Conservation (phyloP, 2,888 invertebrate species). For the Eristalis pertinax region DNA sequence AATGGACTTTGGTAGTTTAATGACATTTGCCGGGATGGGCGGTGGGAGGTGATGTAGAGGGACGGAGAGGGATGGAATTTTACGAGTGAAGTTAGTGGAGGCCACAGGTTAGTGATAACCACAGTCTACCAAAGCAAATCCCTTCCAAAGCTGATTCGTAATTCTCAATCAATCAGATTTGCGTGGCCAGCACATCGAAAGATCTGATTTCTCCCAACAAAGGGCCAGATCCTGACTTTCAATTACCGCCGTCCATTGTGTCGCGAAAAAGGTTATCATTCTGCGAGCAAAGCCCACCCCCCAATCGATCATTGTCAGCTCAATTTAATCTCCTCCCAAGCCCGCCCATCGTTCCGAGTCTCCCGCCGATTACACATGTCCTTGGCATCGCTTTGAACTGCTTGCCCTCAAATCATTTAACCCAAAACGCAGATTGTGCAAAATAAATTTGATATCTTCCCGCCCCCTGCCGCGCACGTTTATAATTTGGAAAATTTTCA, state of each 20-base stretch:
- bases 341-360: neutral
- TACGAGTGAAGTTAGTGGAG: neutral
- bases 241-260: conserved; percentile 35
- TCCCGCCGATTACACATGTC: conserved; percentile 15
- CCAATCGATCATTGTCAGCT: conserved; percentile 59
- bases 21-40: conserved; percentile 22
- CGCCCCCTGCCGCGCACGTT: conserved; percentile 6
- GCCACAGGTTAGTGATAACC: too few species aligned
- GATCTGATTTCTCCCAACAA: neutral
- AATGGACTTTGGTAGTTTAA: conserved; percentile 43
- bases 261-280: neutral
- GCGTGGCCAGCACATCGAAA: neutral
- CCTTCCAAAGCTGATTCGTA: neutral
- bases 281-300: neutral
- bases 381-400: conserved; percentile 30
- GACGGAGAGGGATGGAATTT: neutral
- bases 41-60: neutral
- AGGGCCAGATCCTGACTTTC: neutral
- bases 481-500: conserved; percentile 64
- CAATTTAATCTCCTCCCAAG: conserved; percentile 36
- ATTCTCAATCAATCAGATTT: neutral
- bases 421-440: conserved; percentile 22
- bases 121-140: neutral
- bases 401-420: conserved; percentile 54
- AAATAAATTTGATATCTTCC: conserved; percentile 55